A percentile compares a stretch with the other conserved stretches of the same genome.
These are phyloP conservation scores for Gasterosteus aculeatus DNA, from an alignment of 2,113 vertebrate species.

Conservation along the genomic window DNA sequence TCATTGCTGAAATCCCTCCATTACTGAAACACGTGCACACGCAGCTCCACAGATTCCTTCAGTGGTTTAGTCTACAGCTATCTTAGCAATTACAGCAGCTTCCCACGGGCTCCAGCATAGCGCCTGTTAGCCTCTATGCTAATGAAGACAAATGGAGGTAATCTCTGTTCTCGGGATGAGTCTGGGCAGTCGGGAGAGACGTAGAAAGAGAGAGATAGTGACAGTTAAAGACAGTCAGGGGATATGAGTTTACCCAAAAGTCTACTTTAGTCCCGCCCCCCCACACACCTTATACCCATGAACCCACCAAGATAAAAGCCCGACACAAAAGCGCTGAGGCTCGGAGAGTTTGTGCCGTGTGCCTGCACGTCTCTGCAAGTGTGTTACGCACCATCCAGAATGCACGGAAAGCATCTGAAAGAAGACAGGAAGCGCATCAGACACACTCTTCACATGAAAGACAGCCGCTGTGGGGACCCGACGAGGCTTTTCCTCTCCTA, in stretches of 20 bases:
- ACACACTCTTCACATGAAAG: conserved; percentile 47
- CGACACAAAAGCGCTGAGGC: conserved; percentile 9
- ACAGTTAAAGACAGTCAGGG: conserved; percentile 34
- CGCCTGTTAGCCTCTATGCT: conserved; percentile 79
- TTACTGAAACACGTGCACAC: conserved; percentile 35
- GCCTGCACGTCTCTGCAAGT: conserved; percentile 21
- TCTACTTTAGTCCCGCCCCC: not conserved
- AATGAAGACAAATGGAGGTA: conserved; percentile 82
- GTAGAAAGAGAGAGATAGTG: conserved; percentile 19
- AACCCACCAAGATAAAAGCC: not conserved
- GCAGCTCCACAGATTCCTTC: conserved; percentile 62
- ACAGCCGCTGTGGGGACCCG: conserved; percentile 18
- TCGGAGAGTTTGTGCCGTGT: not conserved
- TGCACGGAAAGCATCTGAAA: conserved; percentile 33
- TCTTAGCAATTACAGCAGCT: conserved; percentile 75
- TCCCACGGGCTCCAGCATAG: conserved; percentile 69
- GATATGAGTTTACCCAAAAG: not conserved
- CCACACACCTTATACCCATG: not conserved
- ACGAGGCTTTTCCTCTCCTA: conserved; percentile 38
- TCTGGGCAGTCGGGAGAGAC: conserved; percentile 43
- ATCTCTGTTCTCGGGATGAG: conserved; percentile 72
- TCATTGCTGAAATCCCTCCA: conserved; percentile 44
- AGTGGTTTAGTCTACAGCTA: conserved; percentile 69
- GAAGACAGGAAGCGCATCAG: conserved; percentile 65
- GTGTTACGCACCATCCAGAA: conserved; percentile 21